These are phyloP conservation scores for Rhinichthys klamathensis DNA, from an alignment of 2,113 vertebrate genomes.

Conservation along the genomic window DNA sequence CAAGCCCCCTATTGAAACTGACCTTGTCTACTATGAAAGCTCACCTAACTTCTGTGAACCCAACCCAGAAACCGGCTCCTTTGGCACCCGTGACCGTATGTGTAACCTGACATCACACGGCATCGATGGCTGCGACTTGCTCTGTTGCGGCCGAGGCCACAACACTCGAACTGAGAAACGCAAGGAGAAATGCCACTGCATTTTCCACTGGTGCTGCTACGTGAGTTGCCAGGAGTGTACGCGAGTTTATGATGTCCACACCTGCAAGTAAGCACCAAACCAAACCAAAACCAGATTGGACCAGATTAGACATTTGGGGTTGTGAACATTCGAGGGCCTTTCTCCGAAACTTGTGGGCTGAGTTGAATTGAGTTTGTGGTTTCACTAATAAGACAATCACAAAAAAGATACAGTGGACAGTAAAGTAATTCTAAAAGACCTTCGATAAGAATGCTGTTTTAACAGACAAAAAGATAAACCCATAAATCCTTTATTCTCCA, in stretches of 20 bases:
- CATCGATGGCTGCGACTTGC: slow-evolving; percentile 95
- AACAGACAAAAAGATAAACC: slow-evolving; percentile 10
- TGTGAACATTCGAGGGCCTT: not conserved
- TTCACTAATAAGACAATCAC: not conserved
- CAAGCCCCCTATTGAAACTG: slow-evolving; percentile 92
- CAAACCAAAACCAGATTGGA: not conserved
- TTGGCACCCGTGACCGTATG: slow-evolving; percentile 90
- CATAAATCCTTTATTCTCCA: slow-evolving; percentile 2
- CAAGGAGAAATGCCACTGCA: slow-evolving; percentile 97
- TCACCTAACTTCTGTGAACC: slow-evolving; percentile 98
- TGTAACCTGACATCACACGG: slow-evolving; percentile 97
- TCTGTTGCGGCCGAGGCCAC: slow-evolving; percentile 95
- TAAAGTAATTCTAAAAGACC: slow-evolving; percentile 14
- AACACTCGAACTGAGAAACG: slow-evolving; percentile 96
- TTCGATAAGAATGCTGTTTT: not conserved
- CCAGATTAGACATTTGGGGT: not conserved
- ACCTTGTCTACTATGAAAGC: slow-evolving; percentile 96
- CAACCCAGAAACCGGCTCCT: slow-evolving; percentile 94
- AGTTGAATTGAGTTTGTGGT: slow-evolving; percentile 14
- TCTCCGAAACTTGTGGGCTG: not conserved
- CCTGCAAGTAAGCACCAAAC: slow-evolving; percentile 85
- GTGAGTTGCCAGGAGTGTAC: slow-evolving; percentile 97
- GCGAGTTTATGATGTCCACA: slow-evolving; percentile 93
- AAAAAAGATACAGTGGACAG: not conserved
- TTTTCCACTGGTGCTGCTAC: slow-evolving; percentile 99